phyloP scores from a whole-genome alignment of 2,797 vertebrate genomes.

The Cossypha polioptera region DNA sequence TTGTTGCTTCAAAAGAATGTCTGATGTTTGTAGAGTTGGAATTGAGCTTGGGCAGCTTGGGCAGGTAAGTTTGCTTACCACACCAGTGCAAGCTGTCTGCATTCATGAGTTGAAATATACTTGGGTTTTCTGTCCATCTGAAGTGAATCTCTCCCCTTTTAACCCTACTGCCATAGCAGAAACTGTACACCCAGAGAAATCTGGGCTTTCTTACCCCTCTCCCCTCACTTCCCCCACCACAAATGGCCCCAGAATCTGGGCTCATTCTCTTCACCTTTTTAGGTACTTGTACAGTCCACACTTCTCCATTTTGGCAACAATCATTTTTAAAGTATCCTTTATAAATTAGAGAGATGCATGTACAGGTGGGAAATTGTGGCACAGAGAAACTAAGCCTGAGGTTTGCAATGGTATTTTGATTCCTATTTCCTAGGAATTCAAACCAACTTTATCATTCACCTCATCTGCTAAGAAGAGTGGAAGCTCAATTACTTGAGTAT shows the following conservation, averaged over 20 bases:
- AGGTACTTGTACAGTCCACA: background rate
- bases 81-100: background rate
- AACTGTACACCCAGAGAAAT: background rate
- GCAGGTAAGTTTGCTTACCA: background rate
- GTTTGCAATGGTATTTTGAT: background rate
- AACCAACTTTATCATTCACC: slow-evolving; percentile 42
- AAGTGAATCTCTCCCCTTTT: background rate
- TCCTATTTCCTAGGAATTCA: background rate
- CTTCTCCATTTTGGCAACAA: background rate
- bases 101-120: background rate
- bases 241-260: background rate
- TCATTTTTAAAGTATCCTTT: background rate
- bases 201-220: background rate
- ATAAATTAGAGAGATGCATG: background rate
- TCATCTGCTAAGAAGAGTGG: slow-evolving; percentile 52
- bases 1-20: background rate
- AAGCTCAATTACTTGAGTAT: background rate
- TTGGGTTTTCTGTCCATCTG: background rate
- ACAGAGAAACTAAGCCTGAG: background rate
- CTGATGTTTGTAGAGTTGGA: background rate
- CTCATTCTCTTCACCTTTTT: background rate
- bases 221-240: rapidly evolving
- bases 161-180: background rate
- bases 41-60: background rate
- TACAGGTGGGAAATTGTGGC: background rate